A percentile compares a stretch with the other conserved stretches of the same genome.
phyloP scores from a whole-genome alignment of 2,888 invertebrate species.

The Tachina lurida region DNA sequence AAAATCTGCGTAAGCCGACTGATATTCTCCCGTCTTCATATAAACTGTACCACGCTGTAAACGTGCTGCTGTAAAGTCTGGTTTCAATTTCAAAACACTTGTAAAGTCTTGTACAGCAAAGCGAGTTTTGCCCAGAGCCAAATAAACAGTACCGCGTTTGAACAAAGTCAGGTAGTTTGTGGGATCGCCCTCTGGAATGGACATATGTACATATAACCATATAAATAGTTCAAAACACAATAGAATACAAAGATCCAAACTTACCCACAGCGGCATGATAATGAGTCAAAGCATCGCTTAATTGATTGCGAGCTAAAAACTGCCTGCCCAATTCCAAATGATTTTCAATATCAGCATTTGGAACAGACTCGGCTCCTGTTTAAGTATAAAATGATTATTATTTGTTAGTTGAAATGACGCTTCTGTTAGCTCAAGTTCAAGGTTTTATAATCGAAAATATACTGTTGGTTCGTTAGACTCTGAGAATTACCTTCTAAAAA shows the following conservation, averaged over 20 bases:
- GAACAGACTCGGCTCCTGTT: slow-evolving; percentile 86
- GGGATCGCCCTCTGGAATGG: slow-evolving; percentile 93
- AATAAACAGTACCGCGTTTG: slow-evolving; percentile 96
- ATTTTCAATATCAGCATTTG: slow-evolving; percentile 90
- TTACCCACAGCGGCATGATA: slow-evolving; percentile 98
- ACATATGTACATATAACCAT: neutral
- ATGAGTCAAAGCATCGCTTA: slow-evolving; percentile 97
- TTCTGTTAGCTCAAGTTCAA: slow-evolving; percentile 49
- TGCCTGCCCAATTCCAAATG: slow-evolving; percentile 97
- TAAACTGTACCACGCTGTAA: slow-evolving; percentile 93
- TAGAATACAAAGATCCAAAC: slow-evolving; percentile 76
- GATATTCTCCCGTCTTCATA: slow-evolving; percentile 93
- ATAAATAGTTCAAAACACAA: neutral
- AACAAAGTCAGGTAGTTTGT: slow-evolving; percentile 97
- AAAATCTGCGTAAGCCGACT: slow-evolving; percentile 92
- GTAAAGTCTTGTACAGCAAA: slow-evolving; percentile 97
- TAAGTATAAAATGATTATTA: slow-evolving; percentile 15
- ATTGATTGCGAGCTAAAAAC: slow-evolving; percentile 95
- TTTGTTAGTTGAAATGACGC: neutral
- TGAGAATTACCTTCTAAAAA: slow-evolving; percentile 86
- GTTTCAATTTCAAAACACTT: slow-evolving; percentile 95
- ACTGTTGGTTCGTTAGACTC: neutral
- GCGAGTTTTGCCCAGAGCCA: slow-evolving; percentile 97
- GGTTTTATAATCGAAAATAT: neutral
- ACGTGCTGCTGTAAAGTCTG: slow-evolving; percentile 95